A percentile compares a stretch with the other conserved stretches of the same genome.
Evolutionary conservation across 2,113 vertebrate species (phyloP).

Genomic region (Pipa parva): DNA sequence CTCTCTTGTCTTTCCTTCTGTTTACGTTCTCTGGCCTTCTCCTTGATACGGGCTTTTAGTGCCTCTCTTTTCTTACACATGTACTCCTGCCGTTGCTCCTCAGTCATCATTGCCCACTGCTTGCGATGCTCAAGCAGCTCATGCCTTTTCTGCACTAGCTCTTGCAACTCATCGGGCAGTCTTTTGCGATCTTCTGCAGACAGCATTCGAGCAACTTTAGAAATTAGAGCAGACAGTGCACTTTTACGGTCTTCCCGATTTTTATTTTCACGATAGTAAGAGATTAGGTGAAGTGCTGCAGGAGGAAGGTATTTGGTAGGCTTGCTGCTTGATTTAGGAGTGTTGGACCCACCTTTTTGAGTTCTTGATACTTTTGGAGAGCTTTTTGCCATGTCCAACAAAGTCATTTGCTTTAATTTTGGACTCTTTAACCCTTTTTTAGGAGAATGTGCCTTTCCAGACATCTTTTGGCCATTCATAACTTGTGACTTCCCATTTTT

Average conservation of each 20-base stretch:
- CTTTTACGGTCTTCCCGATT: conserved; percentile 87
- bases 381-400: conserved; percentile 88
- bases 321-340: conserved; percentile 70
- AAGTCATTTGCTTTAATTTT: conserved; percentile 95
- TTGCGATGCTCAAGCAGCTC: conserved; percentile 86
- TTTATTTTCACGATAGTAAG: conserved; percentile 93
- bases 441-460: conserved; percentile 65
- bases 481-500: conserved; percentile 63
- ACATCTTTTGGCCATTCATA: conserved; percentile 73
- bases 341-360: conserved; percentile 65
- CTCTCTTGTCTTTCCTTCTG: conserved; percentile 84
- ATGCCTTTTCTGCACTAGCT: conserved; percentile 85
- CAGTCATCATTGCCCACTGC: conserved; percentile 86
- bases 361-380: conserved; percentile 65
- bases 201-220: conserved; percentile 85
- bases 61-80: conserved; percentile 82
- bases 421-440: conserved; percentile 77
- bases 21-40: conserved; percentile 83
- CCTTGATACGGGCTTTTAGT: conserved; percentile 79
- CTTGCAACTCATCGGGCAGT: conserved; percentile 82
- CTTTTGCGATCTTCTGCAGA: conserved; percentile 79
- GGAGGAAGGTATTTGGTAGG: conserved; percentile 85
- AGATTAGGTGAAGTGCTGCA: conserved; percentile 87
- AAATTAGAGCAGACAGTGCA: conserved; percentile 81
- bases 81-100: conserved; percentile 83